phyloP scores from a whole-genome alignment of 2,888 invertebrate genomes.

The Sceliomorpha sp. region DNA sequence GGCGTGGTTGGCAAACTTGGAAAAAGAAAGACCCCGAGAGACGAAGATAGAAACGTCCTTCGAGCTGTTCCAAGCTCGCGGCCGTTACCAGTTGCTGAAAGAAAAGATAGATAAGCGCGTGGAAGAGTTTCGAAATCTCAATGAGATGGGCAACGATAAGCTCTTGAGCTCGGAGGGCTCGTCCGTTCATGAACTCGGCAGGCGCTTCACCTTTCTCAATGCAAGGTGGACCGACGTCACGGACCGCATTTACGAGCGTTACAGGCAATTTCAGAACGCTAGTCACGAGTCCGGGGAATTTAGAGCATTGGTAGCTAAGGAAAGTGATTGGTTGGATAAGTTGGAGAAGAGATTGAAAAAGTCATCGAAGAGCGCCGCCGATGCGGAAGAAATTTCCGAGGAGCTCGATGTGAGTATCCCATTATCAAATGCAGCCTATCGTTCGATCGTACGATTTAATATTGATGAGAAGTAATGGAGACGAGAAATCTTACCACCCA shows the following conservation, averaged over 20 bases:
- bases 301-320: constrained; percentile 88
- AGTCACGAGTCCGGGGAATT: constrained; percentile 90
- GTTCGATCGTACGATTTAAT: too few species aligned
- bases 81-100: constrained; percentile 86
- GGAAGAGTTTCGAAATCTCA: constrained; percentile 85
- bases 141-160: constrained; percentile 86
- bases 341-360: constrained; percentile 88
- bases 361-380: constrained; percentile 87
- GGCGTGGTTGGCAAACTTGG: constrained; percentile 85
- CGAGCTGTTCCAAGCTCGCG: constrained; percentile 87
- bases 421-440: too few species aligned
- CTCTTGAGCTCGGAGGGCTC: constrained; percentile 83
- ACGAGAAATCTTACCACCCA: too few species aligned
- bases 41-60: constrained; percentile 84
- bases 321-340: constrained; percentile 90
- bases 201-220: constrained; percentile 86
- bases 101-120: constrained; percentile 87
- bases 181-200: constrained; percentile 84
- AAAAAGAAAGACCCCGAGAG: constrained; percentile 83
- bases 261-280: constrained; percentile 86
- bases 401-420: constrained; percentile 88
- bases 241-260: constrained; percentile 85
- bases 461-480: too few species aligned
- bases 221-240: constrained; percentile 87
- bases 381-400: constrained; percentile 96